Percentiles rank a stretch among this genome's conserved stretches.
Evolutionary conservation across 2,113 vertebrate species (phyloP).

Genomic region (Hydrochoerus hydrochaeris): DNA sequence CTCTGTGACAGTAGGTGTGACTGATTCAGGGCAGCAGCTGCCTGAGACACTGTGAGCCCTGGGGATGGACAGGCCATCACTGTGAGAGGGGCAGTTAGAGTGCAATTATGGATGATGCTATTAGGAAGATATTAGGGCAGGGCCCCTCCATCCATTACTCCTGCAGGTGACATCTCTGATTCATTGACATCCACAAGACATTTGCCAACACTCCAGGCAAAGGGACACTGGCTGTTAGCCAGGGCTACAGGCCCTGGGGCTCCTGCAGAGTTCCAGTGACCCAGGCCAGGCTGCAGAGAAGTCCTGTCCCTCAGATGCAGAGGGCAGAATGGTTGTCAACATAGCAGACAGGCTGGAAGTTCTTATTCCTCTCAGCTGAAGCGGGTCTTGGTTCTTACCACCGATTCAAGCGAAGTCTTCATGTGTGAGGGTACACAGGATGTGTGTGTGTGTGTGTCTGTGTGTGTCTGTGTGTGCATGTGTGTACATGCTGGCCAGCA

Average conservation of each 20-base stretch:
- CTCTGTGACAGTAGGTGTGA: neutral
- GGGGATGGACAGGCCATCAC: neutral
- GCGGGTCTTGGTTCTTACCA: neutral
- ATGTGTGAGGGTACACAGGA: neutral
- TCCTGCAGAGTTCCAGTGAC: neutral
- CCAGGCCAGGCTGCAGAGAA: neutral
- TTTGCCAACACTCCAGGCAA: neutral
- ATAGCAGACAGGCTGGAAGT: neutral
- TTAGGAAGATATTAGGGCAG: neutral
- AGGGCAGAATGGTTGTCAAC: neutral
- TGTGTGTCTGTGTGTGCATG: neutral
- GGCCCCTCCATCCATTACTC: neutral
- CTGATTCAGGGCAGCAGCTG: neutral
- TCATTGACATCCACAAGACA: neutral
- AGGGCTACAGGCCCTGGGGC: neutral
- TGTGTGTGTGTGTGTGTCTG: neutral
- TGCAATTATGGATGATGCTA: neutral
- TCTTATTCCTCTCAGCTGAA: neutral
- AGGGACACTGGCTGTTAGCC: neutral
- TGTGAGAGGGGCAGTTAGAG: neutral
- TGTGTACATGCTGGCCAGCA: neutral
- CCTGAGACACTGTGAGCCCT: neutral
- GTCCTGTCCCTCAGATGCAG: neutral
- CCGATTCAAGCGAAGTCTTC: no score
- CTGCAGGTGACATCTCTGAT: neutral